Conservation (phyloP, 2,888 invertebrate genomes). For the Cheilosia impressa region DNA sequence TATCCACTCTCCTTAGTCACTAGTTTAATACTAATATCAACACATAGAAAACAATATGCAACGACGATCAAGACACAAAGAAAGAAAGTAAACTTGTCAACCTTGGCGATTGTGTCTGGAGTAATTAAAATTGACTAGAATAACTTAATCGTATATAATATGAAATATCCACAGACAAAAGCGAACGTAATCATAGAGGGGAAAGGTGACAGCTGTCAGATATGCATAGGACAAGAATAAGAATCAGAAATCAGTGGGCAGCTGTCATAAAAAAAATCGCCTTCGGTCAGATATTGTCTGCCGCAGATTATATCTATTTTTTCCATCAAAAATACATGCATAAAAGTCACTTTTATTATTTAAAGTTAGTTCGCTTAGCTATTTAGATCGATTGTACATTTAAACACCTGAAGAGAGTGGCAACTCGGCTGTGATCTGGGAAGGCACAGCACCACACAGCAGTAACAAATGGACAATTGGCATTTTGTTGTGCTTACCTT, state of each 20-base stretch:
- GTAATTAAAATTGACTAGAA: constrained; percentile 31
- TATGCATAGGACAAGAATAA: constrained; percentile 23
- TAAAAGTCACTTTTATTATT: constrained; percentile 41
- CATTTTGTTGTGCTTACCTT: constrained; percentile 49
- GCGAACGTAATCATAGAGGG: constrained; percentile 18
- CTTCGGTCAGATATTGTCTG: constrained; percentile 18
- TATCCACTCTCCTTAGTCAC: too few relatives aligned
- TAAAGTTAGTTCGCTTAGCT: constrained; percentile 32
- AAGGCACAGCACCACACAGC: not conserved
- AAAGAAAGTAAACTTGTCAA: constrained; percentile 69
- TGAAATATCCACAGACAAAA: not conserved
- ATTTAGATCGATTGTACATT: constrained; percentile 12
- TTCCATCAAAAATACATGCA: not conserved
- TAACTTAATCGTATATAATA: not conserved
- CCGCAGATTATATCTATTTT: not conserved
- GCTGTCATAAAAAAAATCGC: constrained; percentile 21
- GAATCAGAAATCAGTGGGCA: constrained; percentile 42
- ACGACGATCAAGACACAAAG: not conserved
- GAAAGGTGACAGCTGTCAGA: constrained; percentile 66
- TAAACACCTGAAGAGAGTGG: not conserved
- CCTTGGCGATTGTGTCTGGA: constrained; percentile 53
- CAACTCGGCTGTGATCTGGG: not conserved
- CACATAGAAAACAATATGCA: constrained; percentile 34
- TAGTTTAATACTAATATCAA: not conserved
- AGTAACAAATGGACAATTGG: constrained; percentile 48